Conservation (phyloP, 2,113 vertebrate species). For the Podocnemis expansa region DNA sequence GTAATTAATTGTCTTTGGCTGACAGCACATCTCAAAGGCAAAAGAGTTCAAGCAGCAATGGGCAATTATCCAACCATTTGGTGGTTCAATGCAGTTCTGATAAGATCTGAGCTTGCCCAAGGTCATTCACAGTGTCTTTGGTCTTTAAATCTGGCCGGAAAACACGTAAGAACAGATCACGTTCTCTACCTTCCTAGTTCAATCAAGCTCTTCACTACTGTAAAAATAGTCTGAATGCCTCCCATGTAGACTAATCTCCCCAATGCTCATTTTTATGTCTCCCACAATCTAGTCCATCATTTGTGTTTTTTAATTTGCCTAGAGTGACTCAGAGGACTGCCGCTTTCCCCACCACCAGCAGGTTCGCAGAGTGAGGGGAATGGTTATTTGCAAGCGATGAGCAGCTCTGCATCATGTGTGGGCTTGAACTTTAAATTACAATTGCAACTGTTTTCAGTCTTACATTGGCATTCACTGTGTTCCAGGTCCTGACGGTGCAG, state of each 20-base stretch:
- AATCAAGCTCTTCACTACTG: background rate
- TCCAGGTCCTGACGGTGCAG: background rate
- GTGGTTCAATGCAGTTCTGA: background rate
- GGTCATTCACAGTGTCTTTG: background rate
- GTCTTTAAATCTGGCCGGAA: background rate
- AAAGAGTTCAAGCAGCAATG: background rate
- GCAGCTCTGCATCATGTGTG: background rate
- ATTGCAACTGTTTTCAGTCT: background rate
- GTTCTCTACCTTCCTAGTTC: background rate
- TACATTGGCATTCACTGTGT: background rate
- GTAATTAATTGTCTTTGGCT: constrained; percentile 5
- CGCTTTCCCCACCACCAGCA: background rate
- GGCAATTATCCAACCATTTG: fast-evolving
- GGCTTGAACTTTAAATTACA: background rate
- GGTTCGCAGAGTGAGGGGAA: background rate
- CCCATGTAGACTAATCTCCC: background rate
- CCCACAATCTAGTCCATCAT: background rate
- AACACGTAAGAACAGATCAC: background rate
- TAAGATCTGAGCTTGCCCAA: background rate
- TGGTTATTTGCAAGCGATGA: background rate
- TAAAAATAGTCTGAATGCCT: background rate
- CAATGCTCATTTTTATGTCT: background rate
- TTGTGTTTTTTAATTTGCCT: background rate
- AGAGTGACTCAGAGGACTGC: background rate
- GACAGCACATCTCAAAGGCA: background rate